Evolutionary conservation across 1,140 invertebrate species (phyloP).

Genomic region (Glomeris maerens): DNA sequence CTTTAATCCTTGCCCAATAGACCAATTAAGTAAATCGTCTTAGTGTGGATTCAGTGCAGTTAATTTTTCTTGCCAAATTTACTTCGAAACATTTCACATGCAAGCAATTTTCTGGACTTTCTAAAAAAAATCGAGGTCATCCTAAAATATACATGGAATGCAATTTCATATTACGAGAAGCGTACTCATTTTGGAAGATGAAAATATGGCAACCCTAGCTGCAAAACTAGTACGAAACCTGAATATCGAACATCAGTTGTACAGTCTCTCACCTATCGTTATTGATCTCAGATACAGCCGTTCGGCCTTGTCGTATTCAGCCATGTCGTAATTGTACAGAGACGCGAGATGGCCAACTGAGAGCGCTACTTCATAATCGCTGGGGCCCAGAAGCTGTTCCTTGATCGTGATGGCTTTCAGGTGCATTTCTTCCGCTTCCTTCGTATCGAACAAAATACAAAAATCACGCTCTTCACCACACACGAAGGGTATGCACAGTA

Average conservation of each 20-base stretch:
- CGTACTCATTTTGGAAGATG: too few species aligned
- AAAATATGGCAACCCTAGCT: too few species aligned
- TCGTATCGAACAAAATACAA: conserved; percentile 15
- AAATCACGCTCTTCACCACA: conserved; percentile 9
- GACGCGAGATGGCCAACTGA: conserved; percentile 82
- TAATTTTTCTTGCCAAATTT: too few species aligned
- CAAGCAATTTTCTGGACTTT: neutral
- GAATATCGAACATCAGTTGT: too few species aligned
- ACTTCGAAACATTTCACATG: neutral
- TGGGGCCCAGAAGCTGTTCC: conserved; percentile 62
- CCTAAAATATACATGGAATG: too few species aligned
- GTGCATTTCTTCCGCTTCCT: conserved; percentile 81
- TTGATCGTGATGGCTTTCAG: conserved; percentile 80
- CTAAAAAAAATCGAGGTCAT: too few species aligned
- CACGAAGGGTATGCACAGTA: too few species aligned
- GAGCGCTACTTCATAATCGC: conserved; percentile 83
- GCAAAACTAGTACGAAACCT: too few species aligned
- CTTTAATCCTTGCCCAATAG: too few species aligned
- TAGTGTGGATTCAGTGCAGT: too few species aligned
- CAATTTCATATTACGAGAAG: too few species aligned
- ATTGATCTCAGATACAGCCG: conserved; percentile 72
- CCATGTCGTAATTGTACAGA: conserved; percentile 87
- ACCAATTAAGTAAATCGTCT: too few species aligned
- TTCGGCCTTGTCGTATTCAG: conserved; percentile 67
- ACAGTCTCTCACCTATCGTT: conserved; percentile 53